phyloP scores from a whole-genome alignment of 1,140 invertebrate species.

The Teleogryllus occipitalis region DNA sequence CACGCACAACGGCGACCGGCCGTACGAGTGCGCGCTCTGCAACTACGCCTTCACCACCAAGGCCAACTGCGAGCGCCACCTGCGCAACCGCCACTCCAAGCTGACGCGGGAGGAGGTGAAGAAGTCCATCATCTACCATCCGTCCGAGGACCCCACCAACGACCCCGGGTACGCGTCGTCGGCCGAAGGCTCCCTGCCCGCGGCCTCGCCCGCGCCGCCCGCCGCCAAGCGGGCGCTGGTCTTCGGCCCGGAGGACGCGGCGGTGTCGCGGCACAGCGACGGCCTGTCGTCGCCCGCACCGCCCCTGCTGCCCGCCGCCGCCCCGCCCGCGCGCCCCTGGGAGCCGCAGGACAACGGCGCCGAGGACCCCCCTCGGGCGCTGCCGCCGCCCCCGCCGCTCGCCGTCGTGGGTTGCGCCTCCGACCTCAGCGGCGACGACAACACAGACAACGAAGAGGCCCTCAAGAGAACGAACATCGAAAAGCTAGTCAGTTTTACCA shows the following conservation, averaged over 20 bases:
- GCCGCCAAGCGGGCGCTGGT: constrained; percentile 31
- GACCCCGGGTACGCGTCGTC: constrained; percentile 40
- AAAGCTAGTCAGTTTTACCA: constrained; percentile 25
- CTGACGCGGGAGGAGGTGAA: constrained; percentile 76
- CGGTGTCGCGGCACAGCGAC: too few relatives aligned
- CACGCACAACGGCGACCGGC: constrained; percentile 88
- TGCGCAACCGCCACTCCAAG: constrained; percentile 83
- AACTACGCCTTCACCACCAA: constrained; percentile 95
- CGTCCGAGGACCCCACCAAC: constrained; percentile 69
- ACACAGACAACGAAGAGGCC: constrained; percentile 10
- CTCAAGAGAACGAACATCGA: constrained; percentile 21
- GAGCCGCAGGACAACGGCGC: not conserved
- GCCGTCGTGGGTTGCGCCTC: not conserved
- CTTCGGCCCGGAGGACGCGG: not conserved
- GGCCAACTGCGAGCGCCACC: constrained; percentile 79
- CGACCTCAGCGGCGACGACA: not conserved
- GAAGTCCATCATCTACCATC: constrained; percentile 75
- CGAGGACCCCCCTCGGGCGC: not conserved
- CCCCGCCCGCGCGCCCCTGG: not conserved
- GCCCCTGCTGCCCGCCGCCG: not conserved
- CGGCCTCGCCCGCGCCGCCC: constrained; percentile 23
- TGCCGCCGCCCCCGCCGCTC: not conserved
- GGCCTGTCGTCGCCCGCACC: too few relatives aligned
- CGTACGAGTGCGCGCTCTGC: constrained; percentile 88
- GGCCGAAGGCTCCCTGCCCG: not conserved